A percentile compares a stretch with the other conserved stretches of the same genome.
These are phyloP conservation scores for Pogona vitticeps DNA, from an alignment of 2,113 vertebrate species.

Conservation along the genomic window DNA sequence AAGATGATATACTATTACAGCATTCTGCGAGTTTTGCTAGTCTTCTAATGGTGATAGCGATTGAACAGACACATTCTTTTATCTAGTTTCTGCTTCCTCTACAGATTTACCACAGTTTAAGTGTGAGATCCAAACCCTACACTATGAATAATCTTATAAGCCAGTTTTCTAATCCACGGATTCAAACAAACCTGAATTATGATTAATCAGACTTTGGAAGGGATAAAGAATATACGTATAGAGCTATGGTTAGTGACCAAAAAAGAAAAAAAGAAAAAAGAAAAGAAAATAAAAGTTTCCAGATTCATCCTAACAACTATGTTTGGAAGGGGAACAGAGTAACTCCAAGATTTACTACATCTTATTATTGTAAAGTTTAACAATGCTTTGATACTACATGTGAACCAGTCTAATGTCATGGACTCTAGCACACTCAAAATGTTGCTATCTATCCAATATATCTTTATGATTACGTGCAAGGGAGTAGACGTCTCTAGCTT, in stretches of 20 bases:
- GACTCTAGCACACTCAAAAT: not conserved
- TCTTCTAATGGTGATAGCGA: not conserved
- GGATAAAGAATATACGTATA: not conserved
- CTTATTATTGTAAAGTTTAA: not conserved
- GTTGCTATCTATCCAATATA: conserved; percentile 10
- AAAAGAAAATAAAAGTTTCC: not conserved
- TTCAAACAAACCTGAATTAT: not conserved
- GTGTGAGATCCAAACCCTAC: not conserved
- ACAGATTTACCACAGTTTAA: not conserved
- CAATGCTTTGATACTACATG: not conserved
- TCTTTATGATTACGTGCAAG: not conserved
- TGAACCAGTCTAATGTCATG: not conserved
- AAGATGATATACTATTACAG: not conserved
- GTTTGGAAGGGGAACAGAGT: not conserved
- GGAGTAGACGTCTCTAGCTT: not conserved
- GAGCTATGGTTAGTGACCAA: not conserved
- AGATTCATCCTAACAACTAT: not conserved
- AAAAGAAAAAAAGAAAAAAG: not conserved
- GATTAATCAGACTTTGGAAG: not conserved
- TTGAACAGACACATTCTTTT: not conserved
- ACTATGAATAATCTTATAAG: not conserved
- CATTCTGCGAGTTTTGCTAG: not conserved
- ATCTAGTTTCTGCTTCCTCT: not conserved
- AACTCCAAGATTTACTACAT: not conserved
- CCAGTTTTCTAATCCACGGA: not conserved